Base-by-base conservation (phyloP, 2,113 vertebrate species). In the Hydrochoerus hydrochaeris region DNA sequence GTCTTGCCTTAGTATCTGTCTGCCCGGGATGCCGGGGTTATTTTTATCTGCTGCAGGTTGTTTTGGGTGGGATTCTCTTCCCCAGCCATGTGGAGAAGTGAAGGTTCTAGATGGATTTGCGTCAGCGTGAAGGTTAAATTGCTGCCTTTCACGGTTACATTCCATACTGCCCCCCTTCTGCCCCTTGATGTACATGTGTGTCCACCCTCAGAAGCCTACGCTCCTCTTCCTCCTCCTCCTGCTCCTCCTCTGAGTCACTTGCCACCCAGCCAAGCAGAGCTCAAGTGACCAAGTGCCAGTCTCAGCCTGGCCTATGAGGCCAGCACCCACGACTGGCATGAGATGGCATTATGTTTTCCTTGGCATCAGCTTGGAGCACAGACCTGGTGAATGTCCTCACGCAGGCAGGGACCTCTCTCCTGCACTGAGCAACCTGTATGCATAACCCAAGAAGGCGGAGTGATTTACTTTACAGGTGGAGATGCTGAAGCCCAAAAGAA, bases 21-120 rank as follows among this genome's bases (percentile, higher is more conserved):
- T 62, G 85, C 16, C 1, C 8, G 83, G 97, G 88, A 83, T 86
- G 57, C 88, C 3, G 12, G 84, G 82, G 95, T 65, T 97, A 94
- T 96, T 98, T 98, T 97, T 97, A 85, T 97, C 97, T 94, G 5
- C 77, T 94, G 58, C 62, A 30, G 89, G 41, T 97, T 97, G 96
- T 97, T 97, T 95, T 60, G 28, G 0, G 38, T 65, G 60, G 96
- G 97, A 97, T 97, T 85, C 60, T 96, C 95, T 71, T 87, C 85
- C 95, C 95, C 41, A 46, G 93, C 58, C 81, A 95, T 88, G 71
- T 77, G 62, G 97, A 97, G 91, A 95, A 95, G 80, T 73, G 84
- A 67, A 93, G 69, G 58, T 95, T 19, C 94, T 90, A 88, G 91
- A 90, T 62, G 71, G 96, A 84, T 87, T 41, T 30, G 85, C 93